phyloP scores from a whole-genome alignment of 2,797 vertebrate genomes.

The Lutjanus campechanus region DNA sequence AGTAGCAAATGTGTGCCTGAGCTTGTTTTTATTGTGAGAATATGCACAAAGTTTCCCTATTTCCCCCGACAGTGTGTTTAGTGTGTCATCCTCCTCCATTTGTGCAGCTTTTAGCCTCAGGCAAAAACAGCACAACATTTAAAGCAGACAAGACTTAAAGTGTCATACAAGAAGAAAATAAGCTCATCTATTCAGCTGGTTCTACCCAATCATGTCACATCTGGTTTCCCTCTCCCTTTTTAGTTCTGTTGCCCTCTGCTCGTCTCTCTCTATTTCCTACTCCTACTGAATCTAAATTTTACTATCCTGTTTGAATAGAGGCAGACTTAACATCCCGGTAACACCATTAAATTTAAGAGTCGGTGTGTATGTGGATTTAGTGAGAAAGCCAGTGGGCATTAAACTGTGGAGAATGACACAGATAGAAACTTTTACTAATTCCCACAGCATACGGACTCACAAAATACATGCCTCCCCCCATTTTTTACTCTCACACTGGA shows the following conservation, averaged over 20 bases:
- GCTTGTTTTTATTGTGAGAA: conserved; percentile 38
- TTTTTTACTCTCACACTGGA: conserved; percentile 26
- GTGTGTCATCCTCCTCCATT: conserved; percentile 42
- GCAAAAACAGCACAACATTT: conserved; percentile 59
- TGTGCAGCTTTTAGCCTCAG: conserved; percentile 53
- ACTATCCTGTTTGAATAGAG: conserved; percentile 42
- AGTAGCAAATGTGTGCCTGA: neutral
- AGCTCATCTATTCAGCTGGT: conserved; percentile 52
- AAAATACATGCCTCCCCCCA: conserved; percentile 6
- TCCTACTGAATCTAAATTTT: conserved; percentile 23
- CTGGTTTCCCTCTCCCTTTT: conserved; percentile 4
- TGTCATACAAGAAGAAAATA: conserved; percentile 60
- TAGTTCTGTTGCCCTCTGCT: conserved; percentile 33
- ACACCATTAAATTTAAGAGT: conserved; percentile 49
- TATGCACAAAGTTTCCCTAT: conserved; percentile 38
- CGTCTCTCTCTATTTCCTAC: conserved; percentile 10
- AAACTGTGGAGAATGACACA: conserved; percentile 67
- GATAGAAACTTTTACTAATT: conserved; percentile 72
- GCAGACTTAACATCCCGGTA: conserved; percentile 42
- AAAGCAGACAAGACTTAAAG: conserved; percentile 60
- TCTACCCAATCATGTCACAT: conserved; percentile 43
- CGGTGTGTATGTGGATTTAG: conserved; percentile 46
- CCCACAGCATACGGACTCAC: conserved; percentile 40
- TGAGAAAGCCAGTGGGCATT: conserved; percentile 58
- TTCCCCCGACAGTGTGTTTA: conserved; percentile 46